phyloP scores from a whole-genome alignment of 2,797 vertebrate genomes.

The Gadopsis bispinosus region DNA sequence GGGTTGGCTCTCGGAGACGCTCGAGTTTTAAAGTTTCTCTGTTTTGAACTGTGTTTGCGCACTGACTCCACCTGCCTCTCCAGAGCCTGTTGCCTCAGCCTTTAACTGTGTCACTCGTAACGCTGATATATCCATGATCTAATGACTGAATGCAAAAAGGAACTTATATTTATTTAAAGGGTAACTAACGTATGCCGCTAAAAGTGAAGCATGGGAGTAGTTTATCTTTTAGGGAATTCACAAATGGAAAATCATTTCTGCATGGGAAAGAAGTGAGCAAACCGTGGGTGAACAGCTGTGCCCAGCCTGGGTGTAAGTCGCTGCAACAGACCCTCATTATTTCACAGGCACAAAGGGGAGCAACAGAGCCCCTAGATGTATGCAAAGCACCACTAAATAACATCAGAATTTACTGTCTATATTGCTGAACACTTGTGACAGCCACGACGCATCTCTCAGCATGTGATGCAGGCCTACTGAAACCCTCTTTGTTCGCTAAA shows the following conservation, averaged over 20 bases:
- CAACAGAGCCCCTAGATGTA: slow-evolving; percentile 70
- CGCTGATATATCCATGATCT: slow-evolving; percentile 17
- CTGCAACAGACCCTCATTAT: slow-evolving; percentile 32
- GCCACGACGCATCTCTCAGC: slow-evolving; percentile 81
- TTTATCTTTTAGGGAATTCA: not conserved
- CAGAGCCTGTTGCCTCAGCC: slow-evolving; percentile 40
- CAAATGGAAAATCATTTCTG: slow-evolving; percentile 6
- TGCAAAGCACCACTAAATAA: slow-evolving; percentile 81
- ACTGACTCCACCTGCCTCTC: slow-evolving; percentile 40
- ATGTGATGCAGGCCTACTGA: slow-evolving; percentile 81
- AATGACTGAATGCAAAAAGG: slow-evolving; percentile 23
- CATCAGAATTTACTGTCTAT: slow-evolving; percentile 74
- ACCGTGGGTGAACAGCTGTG: slow-evolving; percentile 49
- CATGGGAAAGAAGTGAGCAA: slow-evolving; percentile 26
- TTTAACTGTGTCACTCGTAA: slow-evolving; percentile 33
- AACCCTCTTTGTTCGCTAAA: slow-evolving; percentile 87
- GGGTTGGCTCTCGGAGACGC: slow-evolving; percentile 59
- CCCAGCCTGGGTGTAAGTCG: slow-evolving; percentile 35
- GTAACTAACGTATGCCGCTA: not conserved
- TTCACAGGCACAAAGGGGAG: slow-evolving; percentile 45
- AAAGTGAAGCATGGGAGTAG: slow-evolving; percentile 12
- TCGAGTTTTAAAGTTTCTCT: slow-evolving; percentile 45
- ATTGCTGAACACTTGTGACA: slow-evolving; percentile 85
- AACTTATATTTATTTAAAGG: slow-evolving; percentile 15
- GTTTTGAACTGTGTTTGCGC: slow-evolving; percentile 43